A percentile compares a stretch with the other conserved stretches of the same genome.
These are phyloP conservation scores for Rhinopomastus cyanomelas DNA, from an alignment of 2,113 vertebrate genomes.

Conservation along the genomic window DNA sequence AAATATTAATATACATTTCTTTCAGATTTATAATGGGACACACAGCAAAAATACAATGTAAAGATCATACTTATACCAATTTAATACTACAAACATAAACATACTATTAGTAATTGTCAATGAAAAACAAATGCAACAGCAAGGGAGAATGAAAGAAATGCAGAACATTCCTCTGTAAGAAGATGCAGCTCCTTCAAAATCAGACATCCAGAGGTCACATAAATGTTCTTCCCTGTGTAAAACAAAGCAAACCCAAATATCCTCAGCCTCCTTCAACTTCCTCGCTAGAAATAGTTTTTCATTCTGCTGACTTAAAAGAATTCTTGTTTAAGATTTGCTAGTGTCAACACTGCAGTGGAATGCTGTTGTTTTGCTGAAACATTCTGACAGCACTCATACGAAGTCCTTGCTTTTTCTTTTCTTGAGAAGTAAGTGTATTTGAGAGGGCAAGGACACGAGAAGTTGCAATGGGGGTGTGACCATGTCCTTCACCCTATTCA, in stretches of 20 bases:
- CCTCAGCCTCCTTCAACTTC: neutral
- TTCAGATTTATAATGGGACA: neutral
- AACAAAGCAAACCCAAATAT: neutral
- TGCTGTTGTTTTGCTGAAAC: neutral
- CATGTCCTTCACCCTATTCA: neutral
- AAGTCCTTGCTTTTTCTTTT: neutral
- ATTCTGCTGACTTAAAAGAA: neutral
- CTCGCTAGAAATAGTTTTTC: neutral
- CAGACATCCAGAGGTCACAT: neutral
- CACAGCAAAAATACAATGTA: neutral
- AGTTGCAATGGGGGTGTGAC: neutral
- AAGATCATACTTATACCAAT: neutral
- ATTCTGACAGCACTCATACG: neutral
- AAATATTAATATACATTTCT: neutral
- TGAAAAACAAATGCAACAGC: neutral
- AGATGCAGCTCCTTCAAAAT: neutral
- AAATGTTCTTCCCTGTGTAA: neutral
- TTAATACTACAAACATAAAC: neutral
- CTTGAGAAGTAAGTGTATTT: neutral
- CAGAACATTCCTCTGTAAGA: neutral
- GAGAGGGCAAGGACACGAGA: neutral
- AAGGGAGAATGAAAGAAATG: neutral
- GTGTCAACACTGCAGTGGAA: neutral
- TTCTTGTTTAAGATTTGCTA: neutral
- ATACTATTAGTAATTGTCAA: neutral